Conservation (phyloP, 1,140 invertebrate genomes). For the Spodoptera litura region DNA sequence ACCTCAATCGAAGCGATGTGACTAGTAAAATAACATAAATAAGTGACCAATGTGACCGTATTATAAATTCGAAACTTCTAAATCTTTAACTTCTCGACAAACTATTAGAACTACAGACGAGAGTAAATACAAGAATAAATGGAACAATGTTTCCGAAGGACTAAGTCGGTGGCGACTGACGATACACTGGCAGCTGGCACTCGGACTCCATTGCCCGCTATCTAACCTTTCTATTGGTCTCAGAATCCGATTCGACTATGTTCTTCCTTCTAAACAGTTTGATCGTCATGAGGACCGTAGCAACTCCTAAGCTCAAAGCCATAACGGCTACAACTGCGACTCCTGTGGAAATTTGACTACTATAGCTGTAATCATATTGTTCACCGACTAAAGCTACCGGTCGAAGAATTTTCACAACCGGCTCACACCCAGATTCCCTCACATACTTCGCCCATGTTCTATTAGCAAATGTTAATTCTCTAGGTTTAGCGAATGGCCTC, state of each 20-base stretch:
- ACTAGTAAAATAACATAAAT: conserved; percentile 65
- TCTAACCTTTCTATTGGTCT: conserved; percentile 72
- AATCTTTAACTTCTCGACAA: conserved; percentile 20
- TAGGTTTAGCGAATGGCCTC: conserved; percentile 86
- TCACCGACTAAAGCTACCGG: conserved; percentile 75
- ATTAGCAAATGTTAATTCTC: conserved; percentile 86
- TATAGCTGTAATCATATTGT: conserved; percentile 54
- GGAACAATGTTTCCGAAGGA: conserved; percentile 1
- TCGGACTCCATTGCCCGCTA: conserved; percentile 51
- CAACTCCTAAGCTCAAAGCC: conserved; percentile 65
- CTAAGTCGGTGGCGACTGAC: background rate
- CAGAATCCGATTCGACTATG: conserved; percentile 61
- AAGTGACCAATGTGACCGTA: conserved; percentile 1
- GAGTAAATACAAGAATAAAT: conserved; percentile 36
- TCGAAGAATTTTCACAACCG: conserved; percentile 81
- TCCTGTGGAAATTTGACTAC: conserved; percentile 54
- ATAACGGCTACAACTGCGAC: conserved; percentile 62
- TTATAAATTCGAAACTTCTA: conserved; percentile 46
- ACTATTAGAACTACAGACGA: conserved; percentile 22
- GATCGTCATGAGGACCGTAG: conserved; percentile 72
- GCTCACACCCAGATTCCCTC: conserved; percentile 89
- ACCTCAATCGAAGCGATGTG: conserved; percentile 53
- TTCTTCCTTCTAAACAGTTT: conserved; percentile 66
- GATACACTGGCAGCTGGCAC: background rate
- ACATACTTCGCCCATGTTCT: conserved; percentile 91